Evolutionary conservation across 2,113 vertebrate genomes (phyloP), one percentile per base, ranked within the genome.

Genomic region (Todiramphus saurophagus): DNA sequence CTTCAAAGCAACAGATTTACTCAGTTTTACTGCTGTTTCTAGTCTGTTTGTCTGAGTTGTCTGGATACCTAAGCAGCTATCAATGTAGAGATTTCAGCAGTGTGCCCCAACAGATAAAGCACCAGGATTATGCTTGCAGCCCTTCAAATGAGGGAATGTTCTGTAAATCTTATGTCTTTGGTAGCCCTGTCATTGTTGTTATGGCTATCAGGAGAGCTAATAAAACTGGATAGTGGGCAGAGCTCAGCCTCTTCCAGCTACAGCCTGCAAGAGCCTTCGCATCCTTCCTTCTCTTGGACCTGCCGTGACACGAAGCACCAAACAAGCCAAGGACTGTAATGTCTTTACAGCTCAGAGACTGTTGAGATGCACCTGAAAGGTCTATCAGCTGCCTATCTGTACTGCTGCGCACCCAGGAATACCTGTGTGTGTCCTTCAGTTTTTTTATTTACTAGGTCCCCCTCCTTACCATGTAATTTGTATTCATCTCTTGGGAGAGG

Each of bases 221-320:
- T 37, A 84, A 76, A 87, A 56, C 39, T 39, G 46, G 27, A 10
- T 75, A 44, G 41, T 18, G 31, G 51, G 41, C 44, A 80, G 51
- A 60, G 31, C 39, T 60, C 56, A 60, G 39, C 55, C 28, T 67
- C 51, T 80, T 44, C 0, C 1, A 70, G 33, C 20, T 44, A 11
- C 9, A 80, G 39, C 58, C 51, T 50, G 14, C 1, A 0, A 24
- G 17, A 66, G 5, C 63, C 23, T 75, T 80, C 0, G 0, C 30
- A 19, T 56, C 18, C 33, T 67, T 23, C 33, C 46, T 62, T 19
- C 44, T 41, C 35, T 70, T 23, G 35, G 41, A 16, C 28, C 7
- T 62, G 28, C 28, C 28, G 24, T 72, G 74, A 35, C 30, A 11
- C 2, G 10, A 56, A 56, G 44, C 41, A 79, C 44, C 56, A 39